phyloP scores from a whole-genome alignment of 2,113 vertebrate genomes.

The Stegostoma tigrinum region DNA sequence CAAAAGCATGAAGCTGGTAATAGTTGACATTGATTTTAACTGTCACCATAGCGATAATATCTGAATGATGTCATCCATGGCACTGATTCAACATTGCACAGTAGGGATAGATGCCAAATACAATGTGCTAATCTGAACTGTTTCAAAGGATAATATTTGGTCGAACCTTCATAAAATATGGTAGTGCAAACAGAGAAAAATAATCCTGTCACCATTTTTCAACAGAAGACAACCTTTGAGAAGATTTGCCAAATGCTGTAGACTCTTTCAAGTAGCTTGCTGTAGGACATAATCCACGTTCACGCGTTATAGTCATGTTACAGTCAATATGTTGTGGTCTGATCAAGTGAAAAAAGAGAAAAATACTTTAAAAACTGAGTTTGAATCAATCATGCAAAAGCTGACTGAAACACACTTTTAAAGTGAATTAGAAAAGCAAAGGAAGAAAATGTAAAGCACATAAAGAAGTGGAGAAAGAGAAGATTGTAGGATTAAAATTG shows the following conservation, averaged over 20 bases:
- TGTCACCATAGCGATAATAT: slow-evolving; percentile 16
- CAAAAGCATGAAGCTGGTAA: neutral
- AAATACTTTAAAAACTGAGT: neutral
- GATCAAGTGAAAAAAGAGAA: neutral
- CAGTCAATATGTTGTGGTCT: neutral
- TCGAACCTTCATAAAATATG: neutral
- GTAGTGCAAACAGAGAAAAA: neutral
- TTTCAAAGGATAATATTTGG: neutral
- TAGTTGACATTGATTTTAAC: neutral
- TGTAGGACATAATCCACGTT: neutral
- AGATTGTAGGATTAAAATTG: neutral
- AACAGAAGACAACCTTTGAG: neutral
- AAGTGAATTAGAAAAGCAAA: neutral
- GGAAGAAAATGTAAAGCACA: neutral
- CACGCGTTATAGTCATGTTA: neutral
- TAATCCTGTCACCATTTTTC: neutral
- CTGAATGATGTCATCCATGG: neutral
- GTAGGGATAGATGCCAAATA: neutral
- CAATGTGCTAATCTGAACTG: neutral
- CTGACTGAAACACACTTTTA: neutral
- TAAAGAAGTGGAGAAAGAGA: neutral
- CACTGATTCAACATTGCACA: neutral
- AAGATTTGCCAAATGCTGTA: neutral
- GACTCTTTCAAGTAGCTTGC: neutral
- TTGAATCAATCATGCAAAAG: neutral